Conservation (phyloP, 2,888 invertebrate genomes). For the Cephus pulcher region DNA sequence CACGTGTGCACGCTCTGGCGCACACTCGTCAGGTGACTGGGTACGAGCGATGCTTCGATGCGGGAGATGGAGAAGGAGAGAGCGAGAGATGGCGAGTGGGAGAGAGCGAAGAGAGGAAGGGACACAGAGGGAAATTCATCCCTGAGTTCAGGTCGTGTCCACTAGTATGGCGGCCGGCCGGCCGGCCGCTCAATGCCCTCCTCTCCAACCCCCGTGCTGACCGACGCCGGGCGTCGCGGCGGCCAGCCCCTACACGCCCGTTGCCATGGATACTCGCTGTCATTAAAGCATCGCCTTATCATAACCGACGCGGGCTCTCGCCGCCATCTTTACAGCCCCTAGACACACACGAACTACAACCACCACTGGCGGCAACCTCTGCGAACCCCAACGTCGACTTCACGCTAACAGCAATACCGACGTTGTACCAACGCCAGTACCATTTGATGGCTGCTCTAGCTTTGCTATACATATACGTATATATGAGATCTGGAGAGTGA, state of each 20-base stretch:
- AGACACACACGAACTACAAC: constrained; percentile 19
- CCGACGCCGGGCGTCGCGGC: constrained; percentile 64
- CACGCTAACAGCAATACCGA: neutral
- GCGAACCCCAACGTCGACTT: constrained; percentile 8
- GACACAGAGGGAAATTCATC: constrained; percentile 51
- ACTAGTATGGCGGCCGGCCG: constrained; percentile 63
- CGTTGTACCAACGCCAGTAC: neutral
- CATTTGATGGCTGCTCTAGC: neutral
- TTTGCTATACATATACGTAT: neutral
- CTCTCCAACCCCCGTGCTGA: constrained; percentile 49
- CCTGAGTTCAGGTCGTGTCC: constrained; percentile 61
- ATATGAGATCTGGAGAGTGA: neutral
- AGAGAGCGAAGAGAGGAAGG: constrained; percentile 12
- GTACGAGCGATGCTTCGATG: constrained; percentile 22
- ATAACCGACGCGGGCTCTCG: constrained; percentile 64
- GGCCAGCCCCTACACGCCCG: constrained; percentile 62
- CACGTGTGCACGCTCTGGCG: neutral
- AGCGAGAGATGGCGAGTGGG: constrained; percentile 5
- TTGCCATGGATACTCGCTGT: constrained; percentile 64
- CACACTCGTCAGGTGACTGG: constrained; percentile 16
- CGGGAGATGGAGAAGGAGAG: constrained; percentile 20
- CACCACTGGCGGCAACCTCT: neutral
- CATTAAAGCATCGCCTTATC: constrained; percentile 68
- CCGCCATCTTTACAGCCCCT: constrained; percentile 65
- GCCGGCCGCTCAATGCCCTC: constrained; percentile 59